Evolutionary conservation across 2,888 invertebrate genomes (phyloP).

Genomic region (Oscheius sp.): DNA sequence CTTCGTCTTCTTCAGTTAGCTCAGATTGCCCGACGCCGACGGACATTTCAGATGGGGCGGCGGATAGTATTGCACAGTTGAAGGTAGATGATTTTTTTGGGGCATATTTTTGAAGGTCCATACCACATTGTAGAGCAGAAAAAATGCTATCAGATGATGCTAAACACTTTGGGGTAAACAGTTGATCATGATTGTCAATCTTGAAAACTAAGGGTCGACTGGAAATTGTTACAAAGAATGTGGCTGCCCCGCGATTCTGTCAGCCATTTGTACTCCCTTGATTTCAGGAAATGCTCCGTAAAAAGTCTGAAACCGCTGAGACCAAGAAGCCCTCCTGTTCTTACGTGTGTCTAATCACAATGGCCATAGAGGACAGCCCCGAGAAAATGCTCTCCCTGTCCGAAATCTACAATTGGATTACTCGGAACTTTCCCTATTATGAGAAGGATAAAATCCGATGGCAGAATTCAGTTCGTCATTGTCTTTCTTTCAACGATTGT

Average conservation of each 20-base stretch:
- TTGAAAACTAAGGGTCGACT: no score
- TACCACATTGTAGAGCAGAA: no score
- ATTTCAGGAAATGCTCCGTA: not conserved
- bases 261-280: not conserved
- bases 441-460: conserved; percentile 15
- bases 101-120: no score
- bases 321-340: conserved; percentile 19
- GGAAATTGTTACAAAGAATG: no score
- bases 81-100: not conserved
- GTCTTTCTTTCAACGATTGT: conserved; percentile 24
- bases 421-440: conserved; percentile 14
- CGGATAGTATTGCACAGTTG: not conserved
- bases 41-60: not conserved
- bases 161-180: no score
- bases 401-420: conserved; percentile 23
- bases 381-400: not conserved
- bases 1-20: conserved; percentile 7
- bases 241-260: no score
- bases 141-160: no score
- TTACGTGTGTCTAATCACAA: conserved; percentile 14
- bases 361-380: conserved; percentile 18
- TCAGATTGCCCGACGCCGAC: not conserved
- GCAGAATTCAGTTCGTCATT: conserved; percentile 21
- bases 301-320: not conserved
- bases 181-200: no score